These are phyloP conservation scores for Phoxinus dragarum DNA, from an alignment of 2,797 vertebrate genomes.

Conservation along the genomic window DNA sequence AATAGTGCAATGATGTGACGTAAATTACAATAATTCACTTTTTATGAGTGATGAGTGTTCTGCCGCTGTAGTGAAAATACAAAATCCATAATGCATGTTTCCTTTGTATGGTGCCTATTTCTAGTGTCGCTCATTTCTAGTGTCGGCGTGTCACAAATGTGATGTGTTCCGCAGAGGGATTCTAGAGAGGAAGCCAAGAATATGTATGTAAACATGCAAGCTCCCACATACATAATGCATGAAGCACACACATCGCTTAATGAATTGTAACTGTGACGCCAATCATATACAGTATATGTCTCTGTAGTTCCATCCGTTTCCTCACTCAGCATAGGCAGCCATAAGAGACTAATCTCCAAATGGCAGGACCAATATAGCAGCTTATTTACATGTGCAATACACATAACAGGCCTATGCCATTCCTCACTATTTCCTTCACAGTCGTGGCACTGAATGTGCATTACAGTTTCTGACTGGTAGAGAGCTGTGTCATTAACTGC, in stretches of 20 bases:
- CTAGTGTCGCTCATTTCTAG: conserved; percentile 12
- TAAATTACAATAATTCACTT: not conserved
- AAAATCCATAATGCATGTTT: not conserved
- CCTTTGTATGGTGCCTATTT: not conserved
- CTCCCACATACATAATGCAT: conserved; percentile 22
- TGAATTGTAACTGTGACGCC: conserved; percentile 11
- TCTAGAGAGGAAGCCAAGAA: conserved; percentile 10
- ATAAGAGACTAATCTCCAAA: not conserved
- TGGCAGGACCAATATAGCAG: not conserved
- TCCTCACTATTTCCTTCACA: not conserved
- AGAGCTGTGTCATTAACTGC: not conserved
- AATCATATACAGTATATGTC: not conserved
- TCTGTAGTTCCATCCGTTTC: not conserved
- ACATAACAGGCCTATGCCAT: not conserved
- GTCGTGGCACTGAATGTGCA: not conserved
- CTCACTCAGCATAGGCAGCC: not conserved
- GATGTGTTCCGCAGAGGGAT: not conserved
- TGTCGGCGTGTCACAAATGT: conserved; percentile 4
- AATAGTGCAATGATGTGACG: not conserved
- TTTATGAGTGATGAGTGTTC: conserved; percentile 18
- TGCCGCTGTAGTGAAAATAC: not conserved
- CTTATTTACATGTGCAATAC: not conserved
- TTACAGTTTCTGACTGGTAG: conserved; percentile 6
- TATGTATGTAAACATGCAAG: not conserved
- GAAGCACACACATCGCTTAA: conserved; percentile 4